phyloP scores from a whole-genome alignment of 2,113 vertebrate genomes.

The Oncorhynchus mykiss region DNA sequence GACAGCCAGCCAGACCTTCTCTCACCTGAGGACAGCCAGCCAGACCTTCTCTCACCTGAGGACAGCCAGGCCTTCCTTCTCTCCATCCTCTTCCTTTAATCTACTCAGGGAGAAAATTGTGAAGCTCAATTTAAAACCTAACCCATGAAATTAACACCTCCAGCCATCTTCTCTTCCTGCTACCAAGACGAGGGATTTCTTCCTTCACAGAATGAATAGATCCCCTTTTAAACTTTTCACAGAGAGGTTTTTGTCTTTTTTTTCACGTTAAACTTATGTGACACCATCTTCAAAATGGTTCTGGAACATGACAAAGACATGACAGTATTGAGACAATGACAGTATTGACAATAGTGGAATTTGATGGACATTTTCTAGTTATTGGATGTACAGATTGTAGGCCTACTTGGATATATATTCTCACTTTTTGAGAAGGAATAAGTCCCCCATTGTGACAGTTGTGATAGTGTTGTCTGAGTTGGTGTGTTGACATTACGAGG shows the following conservation, averaged over 20 bases:
- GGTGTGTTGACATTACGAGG: no score
- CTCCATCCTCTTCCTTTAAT: slow-evolving; percentile 50
- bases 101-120: slow-evolving; percentile 73
- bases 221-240: slow-evolving; percentile 66
- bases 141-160: slow-evolving; percentile 82
- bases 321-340: background rate
- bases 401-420: no score
- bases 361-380: background rate
- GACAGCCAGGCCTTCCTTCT: slow-evolving; percentile 56
- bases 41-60: no score
- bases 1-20: no score
- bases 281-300: slow-evolving; percentile 14
- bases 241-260: slow-evolving; percentile 55
- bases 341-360: background rate
- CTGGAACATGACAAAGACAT: slow-evolving; percentile 9
- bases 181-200: slow-evolving; percentile 66
- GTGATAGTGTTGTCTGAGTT: no score
- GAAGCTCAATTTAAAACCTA: slow-evolving; percentile 78
- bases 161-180: slow-evolving; percentile 71
- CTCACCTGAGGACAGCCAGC: no score
- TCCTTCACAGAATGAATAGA: slow-evolving; percentile 53
- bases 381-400: no score
- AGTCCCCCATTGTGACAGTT: no score
- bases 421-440: no score
- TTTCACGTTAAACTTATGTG: slow-evolving; percentile 55